Evolutionary conservation across 2,113 vertebrate genomes (phyloP), one percentile per base, ranked within the genome.

Genomic region (Malurus elegans): DNA sequence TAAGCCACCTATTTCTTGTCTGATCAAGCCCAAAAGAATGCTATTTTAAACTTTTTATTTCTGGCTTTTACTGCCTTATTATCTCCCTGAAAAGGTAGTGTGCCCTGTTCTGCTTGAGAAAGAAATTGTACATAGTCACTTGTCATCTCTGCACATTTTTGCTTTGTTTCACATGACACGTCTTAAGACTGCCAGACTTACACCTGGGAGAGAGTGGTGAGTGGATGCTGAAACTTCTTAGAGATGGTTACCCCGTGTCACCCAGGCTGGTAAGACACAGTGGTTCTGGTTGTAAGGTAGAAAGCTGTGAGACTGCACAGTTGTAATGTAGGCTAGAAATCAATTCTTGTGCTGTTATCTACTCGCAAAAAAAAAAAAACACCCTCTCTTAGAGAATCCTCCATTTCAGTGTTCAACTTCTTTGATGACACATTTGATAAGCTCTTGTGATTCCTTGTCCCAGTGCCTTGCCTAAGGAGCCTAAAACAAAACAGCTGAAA

Each of bases 211-310:
- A 61, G 18, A 62, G 10, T 4, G 47, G 8, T 1, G 7, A 79
- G 13, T 28, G 60, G 74, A 74, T 18, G 10, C 26, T 29, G 36
- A 18, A 34, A 18, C 14, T 24, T 51, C 20, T 19, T 12, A 24
- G 10, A 31, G 31, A 8, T 44, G 20, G 10, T 47, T 65, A 23
- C 25, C 26, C 56, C 16, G 0, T 4, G 28, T 7, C 31, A 18
- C 26, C 18, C 10, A 8, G 4, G 29, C 25, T 18, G 8, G 31
- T 36, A 61, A 60, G 26, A 32, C 34, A 19, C 0, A 0, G 28
- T 21, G n/a, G 40, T 10, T 62, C 36, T 34, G 9, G 8, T 3
- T 51, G 31, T 28, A 18, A 32, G 7, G 42, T 7, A 48, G 48
- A 38, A 69, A 61, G 12, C 6, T 53, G 4, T 18, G 50, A 57